Percentiles rank a stretch among this genome's conserved stretches.
Conservation (phyloP, 2,113 vertebrate genomes). For the Catharus fuscescens region DNA sequence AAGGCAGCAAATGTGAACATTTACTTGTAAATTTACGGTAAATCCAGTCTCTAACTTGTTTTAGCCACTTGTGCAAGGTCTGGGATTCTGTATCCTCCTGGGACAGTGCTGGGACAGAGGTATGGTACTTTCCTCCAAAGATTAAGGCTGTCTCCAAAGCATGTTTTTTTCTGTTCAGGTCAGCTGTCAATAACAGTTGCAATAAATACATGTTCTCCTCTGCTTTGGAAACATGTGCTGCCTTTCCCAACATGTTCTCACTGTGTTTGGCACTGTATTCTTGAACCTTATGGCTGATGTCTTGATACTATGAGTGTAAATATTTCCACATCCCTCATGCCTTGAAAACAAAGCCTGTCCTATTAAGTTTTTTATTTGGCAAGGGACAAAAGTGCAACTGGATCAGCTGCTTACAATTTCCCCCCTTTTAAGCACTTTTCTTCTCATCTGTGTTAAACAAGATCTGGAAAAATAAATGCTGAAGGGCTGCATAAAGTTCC, state of each 20-base stretch:
- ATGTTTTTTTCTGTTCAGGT: neutral
- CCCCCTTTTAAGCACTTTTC: constrained; percentile 6
- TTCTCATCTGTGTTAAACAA: constrained; percentile 1
- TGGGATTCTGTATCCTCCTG: neutral
- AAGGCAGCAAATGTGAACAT: neutral
- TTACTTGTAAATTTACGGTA: neutral
- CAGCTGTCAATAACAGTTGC: neutral
- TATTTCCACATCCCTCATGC: constrained; percentile 26
- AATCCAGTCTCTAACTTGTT: neutral
- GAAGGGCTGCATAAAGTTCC: neutral
- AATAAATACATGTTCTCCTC: neutral
- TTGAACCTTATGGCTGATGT: neutral
- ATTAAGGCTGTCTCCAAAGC: neutral
- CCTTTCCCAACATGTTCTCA: neutral
- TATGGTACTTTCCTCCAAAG: neutral
- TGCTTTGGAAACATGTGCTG: neutral
- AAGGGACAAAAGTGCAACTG: constrained; percentile 2
- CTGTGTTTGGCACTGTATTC: neutral
- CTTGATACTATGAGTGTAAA: neutral
- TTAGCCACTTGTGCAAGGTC: neutral
- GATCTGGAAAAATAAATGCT: constrained; percentile 6
- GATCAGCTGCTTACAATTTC: constrained; percentile 13
- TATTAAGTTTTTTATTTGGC: constrained; percentile 19
- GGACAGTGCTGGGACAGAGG: neutral
- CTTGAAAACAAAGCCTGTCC: constrained; percentile 23